These are phyloP conservation scores for Heterodera schachtii DNA, from an alignment of 1,140 invertebrate genomes.

Conservation along the genomic window DNA sequence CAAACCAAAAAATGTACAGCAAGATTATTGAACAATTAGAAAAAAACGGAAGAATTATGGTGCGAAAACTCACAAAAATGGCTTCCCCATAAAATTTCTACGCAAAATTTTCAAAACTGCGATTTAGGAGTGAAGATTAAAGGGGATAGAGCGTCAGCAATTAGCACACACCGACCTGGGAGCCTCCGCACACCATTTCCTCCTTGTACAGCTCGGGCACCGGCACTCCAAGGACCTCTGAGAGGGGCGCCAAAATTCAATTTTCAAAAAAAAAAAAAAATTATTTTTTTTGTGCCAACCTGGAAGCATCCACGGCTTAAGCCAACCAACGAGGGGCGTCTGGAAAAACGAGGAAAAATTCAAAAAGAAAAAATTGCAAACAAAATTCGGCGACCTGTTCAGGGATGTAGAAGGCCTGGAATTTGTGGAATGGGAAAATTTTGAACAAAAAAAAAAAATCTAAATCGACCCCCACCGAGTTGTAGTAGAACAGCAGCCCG, in stretches of 20 bases:
- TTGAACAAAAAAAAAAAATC: neutral
- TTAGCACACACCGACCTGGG: neutral
- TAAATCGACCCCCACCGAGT: neutral
- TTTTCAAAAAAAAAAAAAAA: neutral
- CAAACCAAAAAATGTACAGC: too few relatives aligned
- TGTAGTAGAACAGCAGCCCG: constrained; percentile 38
- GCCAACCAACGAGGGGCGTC: constrained; percentile 41
- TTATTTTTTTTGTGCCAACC: neutral
- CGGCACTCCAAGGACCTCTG: constrained; percentile 29
- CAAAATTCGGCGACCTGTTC: neutral
- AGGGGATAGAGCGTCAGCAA: too few relatives aligned
- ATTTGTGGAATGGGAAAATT: neutral
- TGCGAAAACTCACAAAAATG: too few relatives aligned
- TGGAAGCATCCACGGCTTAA: constrained; percentile 30
- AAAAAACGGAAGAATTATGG: too few relatives aligned
- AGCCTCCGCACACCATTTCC: neutral
- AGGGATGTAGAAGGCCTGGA: constrained; percentile 31
- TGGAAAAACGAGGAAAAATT: neutral
- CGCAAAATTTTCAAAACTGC: neutral
- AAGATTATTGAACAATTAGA: too few relatives aligned
- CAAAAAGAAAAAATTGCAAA: neutral
- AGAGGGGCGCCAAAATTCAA: neutral
- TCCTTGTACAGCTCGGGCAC: constrained; percentile 30
- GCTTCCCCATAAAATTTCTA: neutral
- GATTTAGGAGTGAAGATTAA: too few relatives aligned